Percentiles rank a stretch among this genome's conserved stretches.
phyloP scores from a whole-genome alignment of 2,888 invertebrate genomes.

The Sepiola atlantica region DNA sequence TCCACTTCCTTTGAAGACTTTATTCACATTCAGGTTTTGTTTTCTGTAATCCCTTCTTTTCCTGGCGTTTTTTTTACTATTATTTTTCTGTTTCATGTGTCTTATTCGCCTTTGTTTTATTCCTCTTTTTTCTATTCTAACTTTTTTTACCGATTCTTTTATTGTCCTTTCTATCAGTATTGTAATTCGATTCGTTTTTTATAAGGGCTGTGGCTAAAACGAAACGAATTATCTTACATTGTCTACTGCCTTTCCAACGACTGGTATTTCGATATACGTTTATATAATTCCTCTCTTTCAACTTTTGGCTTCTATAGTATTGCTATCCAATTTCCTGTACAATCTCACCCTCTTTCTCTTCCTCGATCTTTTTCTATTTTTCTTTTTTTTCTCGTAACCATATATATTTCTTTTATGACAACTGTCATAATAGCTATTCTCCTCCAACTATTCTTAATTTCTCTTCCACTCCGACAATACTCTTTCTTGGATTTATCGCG shows the following conservation, averaged over 20 bases:
- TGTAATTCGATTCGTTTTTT: too few relatives aligned
- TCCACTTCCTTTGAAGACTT: constrained; percentile 32
- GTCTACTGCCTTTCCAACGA: neutral
- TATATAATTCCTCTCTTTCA: neutral
- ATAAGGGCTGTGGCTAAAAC: neutral
- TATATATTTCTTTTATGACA: too few relatives aligned
- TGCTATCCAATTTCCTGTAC: neutral
- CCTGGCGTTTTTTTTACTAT: neutral
- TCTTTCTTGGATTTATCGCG: too few relatives aligned
- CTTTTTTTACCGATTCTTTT: neutral
- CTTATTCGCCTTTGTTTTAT: neutral
- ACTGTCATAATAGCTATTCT: too few relatives aligned
- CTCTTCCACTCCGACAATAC: too few relatives aligned
- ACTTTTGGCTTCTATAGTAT: too few relatives aligned
- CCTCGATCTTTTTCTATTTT: neutral
- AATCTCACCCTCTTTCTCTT: accelerated
- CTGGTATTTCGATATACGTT: neutral
- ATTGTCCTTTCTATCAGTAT: neutral
- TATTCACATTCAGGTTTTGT: neutral
- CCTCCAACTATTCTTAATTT: too few relatives aligned
- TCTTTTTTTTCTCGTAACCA: too few relatives aligned
- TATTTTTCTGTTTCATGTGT: neutral
- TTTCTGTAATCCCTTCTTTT: neutral
- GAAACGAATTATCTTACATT: neutral
- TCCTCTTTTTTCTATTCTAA: neutral